Conservation (phyloP, 2,113 vertebrate species). For the Engystomops pustulosus region DNA sequence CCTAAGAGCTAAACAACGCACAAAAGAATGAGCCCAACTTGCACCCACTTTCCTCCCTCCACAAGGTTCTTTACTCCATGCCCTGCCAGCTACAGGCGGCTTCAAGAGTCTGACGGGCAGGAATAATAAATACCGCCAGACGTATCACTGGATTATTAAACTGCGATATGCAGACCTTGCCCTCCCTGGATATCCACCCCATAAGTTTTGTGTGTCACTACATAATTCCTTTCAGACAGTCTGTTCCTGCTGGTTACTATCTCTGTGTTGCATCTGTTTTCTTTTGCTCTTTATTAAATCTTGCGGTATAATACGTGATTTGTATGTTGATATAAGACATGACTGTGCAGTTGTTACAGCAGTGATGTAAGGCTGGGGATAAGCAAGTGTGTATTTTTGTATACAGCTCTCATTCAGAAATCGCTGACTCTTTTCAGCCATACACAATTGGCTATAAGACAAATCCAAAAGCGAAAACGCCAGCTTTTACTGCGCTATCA, state of each 20-base stretch:
- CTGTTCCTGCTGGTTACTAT: constrained; percentile 34
- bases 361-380: neutral
- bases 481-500: neutral
- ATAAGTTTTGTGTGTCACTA: constrained; percentile 32
- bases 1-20: neutral
- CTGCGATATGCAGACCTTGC: constrained; percentile 13
- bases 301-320: constrained; percentile 45
- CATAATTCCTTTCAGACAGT: constrained; percentile 29
- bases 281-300: constrained; percentile 50
- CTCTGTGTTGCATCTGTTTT: constrained; percentile 51
- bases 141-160: neutral
- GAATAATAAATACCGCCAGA: neutral
- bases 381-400: neutral
- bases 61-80: neutral
- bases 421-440: neutral
- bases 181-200: neutral
- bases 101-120: neutral
- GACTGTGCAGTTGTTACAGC: constrained; percentile 24
- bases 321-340: constrained; percentile 50
- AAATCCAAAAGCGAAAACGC: neutral
- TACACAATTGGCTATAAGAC: neutral
- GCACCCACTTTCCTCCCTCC: neutral
- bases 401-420: constrained; percentile 3
- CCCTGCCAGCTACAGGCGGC: neutral
- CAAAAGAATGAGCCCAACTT: too few species aligned